phyloP scores from a whole-genome alignment of 2,888 invertebrate species.

The Gnatocerus cornutus region DNA sequence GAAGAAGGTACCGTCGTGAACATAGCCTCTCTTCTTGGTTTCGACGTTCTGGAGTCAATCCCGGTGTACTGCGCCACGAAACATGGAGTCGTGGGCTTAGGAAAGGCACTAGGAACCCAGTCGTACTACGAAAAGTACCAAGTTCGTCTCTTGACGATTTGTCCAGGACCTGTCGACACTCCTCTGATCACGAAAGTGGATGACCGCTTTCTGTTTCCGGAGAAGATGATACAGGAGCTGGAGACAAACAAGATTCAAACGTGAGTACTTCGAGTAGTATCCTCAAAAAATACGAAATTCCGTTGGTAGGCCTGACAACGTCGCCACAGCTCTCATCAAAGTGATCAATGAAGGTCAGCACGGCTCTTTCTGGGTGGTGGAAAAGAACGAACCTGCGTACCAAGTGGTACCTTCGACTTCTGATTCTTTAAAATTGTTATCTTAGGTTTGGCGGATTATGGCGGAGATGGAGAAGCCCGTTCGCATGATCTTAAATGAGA shows the following conservation, averaged over 20 bases:
- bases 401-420: conserved; percentile 33
- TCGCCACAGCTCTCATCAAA: conserved; percentile 48
- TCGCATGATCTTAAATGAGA: neutral
- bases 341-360: conserved; percentile 50
- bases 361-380: conserved; percentile 54
- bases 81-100: conserved; percentile 55
- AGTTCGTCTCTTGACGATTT: conserved; percentile 53
- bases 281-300: no score
- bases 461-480: neutral
- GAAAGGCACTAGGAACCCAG: conserved; percentile 46
- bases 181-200: conserved; percentile 6
- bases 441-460: neutral
- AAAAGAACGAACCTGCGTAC: conserved; percentile 49
- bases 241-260: neutral
- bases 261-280: no score
- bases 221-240: no score
- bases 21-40: neutral
- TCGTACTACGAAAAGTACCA: conserved; percentile 48
- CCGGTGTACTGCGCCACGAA: conserved; percentile 50
- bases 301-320: conserved; percentile 38
- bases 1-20: neutral
- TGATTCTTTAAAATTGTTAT: neutral
- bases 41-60: neutral
- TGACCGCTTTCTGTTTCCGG: no score
- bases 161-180: conserved; percentile 52